Conservation (phyloP, 2,797 vertebrate genomes). For the Acipenser ruthenus region DNA sequence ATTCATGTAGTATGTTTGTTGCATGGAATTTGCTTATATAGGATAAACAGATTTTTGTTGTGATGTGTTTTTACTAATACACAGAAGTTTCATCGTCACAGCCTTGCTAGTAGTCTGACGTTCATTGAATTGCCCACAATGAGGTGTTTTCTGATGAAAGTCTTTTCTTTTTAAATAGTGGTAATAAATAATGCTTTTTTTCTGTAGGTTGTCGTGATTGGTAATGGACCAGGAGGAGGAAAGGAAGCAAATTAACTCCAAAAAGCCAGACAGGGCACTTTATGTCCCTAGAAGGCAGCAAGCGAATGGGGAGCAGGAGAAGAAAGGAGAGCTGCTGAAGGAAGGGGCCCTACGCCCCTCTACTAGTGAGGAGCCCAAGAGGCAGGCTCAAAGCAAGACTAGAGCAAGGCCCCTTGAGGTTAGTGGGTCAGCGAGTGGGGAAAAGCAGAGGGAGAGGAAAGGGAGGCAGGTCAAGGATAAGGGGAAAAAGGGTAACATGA, state of each 20-base stretch:
- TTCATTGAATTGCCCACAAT: too few species aligned
- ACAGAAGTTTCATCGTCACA: too few species aligned
- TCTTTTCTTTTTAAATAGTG: too few species aligned
- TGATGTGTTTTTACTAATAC: too few species aligned
- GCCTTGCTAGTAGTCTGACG: too few species aligned
- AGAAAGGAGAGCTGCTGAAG: background rate
- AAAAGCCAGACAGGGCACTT: conserved; percentile 71
- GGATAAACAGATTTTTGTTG: too few species aligned
- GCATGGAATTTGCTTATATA: too few species aligned
- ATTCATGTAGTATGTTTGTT: too few species aligned
- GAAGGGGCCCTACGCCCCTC: conserved; percentile 5
- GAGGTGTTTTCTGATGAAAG: too few species aligned
- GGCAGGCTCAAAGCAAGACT: conserved; percentile 46
- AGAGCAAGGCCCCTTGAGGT: conserved; percentile 52
- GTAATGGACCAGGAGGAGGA: conserved; percentile 52
- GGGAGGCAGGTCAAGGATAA: conserved; percentile 35
- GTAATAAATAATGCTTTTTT: too few species aligned
- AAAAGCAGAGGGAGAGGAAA: background rate
- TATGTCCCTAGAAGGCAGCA: conserved; percentile 72
- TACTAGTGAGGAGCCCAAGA: conserved; percentile 33
- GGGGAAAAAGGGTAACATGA: conserved; percentile 45
- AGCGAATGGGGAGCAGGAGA: conserved; percentile 34
- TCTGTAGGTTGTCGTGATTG: conserved; percentile 33
- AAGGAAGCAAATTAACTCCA: conserved; percentile 48
- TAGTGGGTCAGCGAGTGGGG: conserved; percentile 10